Base-by-base conservation (phyloP, 2,113 vertebrate genomes). In the Aspidoscelis tigris region DNA sequence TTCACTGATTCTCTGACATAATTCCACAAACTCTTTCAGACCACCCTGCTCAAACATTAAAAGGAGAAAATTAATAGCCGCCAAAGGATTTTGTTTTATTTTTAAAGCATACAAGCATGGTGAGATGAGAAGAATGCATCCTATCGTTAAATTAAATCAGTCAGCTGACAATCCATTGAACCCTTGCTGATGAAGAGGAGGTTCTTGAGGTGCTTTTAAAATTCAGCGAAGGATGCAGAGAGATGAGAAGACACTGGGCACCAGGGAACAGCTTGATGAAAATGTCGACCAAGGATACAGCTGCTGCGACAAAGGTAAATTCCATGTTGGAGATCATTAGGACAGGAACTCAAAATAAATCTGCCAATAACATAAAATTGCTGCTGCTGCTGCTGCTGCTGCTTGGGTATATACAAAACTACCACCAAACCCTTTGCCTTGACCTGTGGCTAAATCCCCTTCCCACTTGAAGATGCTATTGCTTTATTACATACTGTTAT, bases 121-220 rank as follows among this genome's bases (percentile, higher is more conserved):
- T 64, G 68, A 84, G 70, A 43, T 24, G 4, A n/a, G 55, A 61
- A 61, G 55, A 2, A n/a, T 47, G 39, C 22, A 68, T 16, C 43
- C 68, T 21, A 65, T 79, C 64, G 76, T 76, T 53, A 76, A 80
- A 78, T 84, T 41, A 84, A 84, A 78, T 7, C 39, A 70, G n/a
- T 39, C 39, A 61, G 50, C 22, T 53, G 33, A 22, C 24, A 47
- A 70, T 44, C 50, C 33, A 58, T 43, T 79, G 55, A 65, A 39
- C 24, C 70, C 24, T 50, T 24, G 50, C 7, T 72, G 33, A 58
- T 11, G 53, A 71, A 72, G 61, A 44, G 3, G 68, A 9, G 68
- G 55, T 81, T 72, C 33, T 58, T 33, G 47, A 70, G 7, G 24
- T 33, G 1, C 39, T 33, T 41, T 53, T 21, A 71, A 70, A 22